Evolutionary conservation across 2,113 vertebrate species (phyloP).

Genomic region (Ophiodon elongatus): DNA sequence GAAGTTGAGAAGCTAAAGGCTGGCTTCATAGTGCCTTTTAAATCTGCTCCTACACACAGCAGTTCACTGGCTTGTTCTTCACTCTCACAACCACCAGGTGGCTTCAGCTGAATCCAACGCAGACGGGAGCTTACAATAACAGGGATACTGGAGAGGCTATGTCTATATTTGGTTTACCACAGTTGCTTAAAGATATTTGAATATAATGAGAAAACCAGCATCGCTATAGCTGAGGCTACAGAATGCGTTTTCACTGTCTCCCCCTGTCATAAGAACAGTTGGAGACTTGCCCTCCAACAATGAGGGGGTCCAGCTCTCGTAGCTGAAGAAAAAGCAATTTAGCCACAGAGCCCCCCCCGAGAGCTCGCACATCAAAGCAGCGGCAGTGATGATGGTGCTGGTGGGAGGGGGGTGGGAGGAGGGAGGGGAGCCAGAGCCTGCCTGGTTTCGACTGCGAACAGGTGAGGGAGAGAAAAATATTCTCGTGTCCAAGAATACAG

Average conservation of each 20-base stretch:
- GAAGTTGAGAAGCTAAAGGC: not conserved
- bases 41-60: not conserved
- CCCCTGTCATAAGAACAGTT: constrained; percentile 46
- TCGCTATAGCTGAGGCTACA: not conserved
- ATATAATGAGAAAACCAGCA: not conserved
- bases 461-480: constrained; percentile 50
- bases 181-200: constrained; percentile 24
- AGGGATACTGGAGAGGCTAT: not conserved
- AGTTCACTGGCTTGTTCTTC: not conserved
- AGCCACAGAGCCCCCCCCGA: constrained; percentile 46
- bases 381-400: not conserved
- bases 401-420: not conserved
- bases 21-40: not conserved
- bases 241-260: not conserved
- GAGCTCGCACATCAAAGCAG: constrained; percentile 66
- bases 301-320: constrained; percentile 42
- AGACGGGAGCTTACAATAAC: not conserved
- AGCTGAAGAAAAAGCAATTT: constrained; percentile 78
- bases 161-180: not conserved
- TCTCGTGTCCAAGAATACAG: constrained; percentile 49
- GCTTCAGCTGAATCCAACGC: not conserved
- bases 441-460: constrained; percentile 39
- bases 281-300: constrained; percentile 61
- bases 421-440: constrained; percentile 21
- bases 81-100: constrained; percentile 4